Percentiles rank a stretch among this genome's conserved stretches.
phyloP scores from a whole-genome alignment of 1,140 invertebrate species.

The Drosophila orosa region DNA sequence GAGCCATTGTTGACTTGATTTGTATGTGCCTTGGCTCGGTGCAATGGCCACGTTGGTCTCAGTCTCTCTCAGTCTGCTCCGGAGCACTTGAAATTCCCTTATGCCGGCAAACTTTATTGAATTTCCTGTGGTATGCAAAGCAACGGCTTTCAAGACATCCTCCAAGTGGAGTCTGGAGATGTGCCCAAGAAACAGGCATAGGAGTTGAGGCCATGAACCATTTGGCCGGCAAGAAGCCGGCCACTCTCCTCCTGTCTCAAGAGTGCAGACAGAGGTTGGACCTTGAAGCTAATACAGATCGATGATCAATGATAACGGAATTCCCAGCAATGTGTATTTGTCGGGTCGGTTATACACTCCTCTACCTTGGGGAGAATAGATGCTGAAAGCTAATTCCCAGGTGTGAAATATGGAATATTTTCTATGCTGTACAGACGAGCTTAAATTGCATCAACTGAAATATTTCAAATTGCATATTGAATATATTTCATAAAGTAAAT shows the following conservation, averaged over 20 bases:
- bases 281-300: constrained; percentile 9
- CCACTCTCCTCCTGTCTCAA: neutral
- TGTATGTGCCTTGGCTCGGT: constrained; percentile 64
- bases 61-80: constrained; percentile 32
- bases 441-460: neutral
- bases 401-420: neutral
- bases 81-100: constrained; percentile 56
- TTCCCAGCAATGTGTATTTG: neutral
- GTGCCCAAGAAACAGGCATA: neutral
- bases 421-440: neutral
- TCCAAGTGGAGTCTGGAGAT: constrained; percentile 1
- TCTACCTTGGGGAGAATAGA: too few relatives aligned
- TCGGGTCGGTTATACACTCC: neutral
- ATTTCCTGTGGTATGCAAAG: constrained; percentile 45
- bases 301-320: constrained; percentile 1
- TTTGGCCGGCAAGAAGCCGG: too few relatives aligned
- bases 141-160: constrained; percentile 9
- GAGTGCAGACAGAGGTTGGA: constrained; percentile 2
- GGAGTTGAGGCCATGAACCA: neutral
- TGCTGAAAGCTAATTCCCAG: constrained; percentile 5
- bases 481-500: neutral
- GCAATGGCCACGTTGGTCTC: constrained; percentile 61
- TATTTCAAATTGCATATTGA: neutral
- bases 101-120: constrained; percentile 28
- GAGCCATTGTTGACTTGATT: constrained; percentile 66